These are phyloP conservation scores for Serilophus lunatus DNA, from an alignment of 2,113 vertebrate genomes.

Conservation along the genomic window DNA sequence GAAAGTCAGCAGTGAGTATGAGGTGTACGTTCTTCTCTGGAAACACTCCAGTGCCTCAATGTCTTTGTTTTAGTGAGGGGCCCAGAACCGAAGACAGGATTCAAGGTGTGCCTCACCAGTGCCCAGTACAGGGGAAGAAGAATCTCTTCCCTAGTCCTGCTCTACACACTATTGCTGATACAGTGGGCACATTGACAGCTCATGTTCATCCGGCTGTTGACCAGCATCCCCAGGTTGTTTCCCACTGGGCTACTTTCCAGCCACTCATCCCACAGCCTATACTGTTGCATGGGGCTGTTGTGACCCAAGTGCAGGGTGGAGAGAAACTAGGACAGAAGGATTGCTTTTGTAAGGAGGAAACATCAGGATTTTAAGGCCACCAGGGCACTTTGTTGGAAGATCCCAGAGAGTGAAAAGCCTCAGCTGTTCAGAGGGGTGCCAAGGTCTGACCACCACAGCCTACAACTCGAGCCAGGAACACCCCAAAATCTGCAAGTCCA, in stretches of 20 bases:
- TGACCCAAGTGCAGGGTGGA: background rate
- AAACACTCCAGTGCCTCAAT: rapidly evolving
- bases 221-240: background rate
- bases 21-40: background rate
- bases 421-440: background rate
- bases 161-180: rapidly evolving
- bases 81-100: background rate
- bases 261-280: background rate
- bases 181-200: background rate
- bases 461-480: background rate
- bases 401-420: background rate
- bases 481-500: background rate
- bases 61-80: background rate
- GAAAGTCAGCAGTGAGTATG: background rate
- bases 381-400: rapidly evolving
- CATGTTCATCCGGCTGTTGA: rapidly evolving
- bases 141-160: background rate
- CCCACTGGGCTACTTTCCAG: rapidly evolving
- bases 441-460: background rate
- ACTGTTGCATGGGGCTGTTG: background rate
- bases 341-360: background rate
- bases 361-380: background rate
- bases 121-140: rapidly evolving
- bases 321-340: background rate
- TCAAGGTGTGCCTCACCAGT: background rate